Base-by-base conservation (phyloP, 2,113 vertebrate species). In the Prochilodus magdalenae region DNA sequence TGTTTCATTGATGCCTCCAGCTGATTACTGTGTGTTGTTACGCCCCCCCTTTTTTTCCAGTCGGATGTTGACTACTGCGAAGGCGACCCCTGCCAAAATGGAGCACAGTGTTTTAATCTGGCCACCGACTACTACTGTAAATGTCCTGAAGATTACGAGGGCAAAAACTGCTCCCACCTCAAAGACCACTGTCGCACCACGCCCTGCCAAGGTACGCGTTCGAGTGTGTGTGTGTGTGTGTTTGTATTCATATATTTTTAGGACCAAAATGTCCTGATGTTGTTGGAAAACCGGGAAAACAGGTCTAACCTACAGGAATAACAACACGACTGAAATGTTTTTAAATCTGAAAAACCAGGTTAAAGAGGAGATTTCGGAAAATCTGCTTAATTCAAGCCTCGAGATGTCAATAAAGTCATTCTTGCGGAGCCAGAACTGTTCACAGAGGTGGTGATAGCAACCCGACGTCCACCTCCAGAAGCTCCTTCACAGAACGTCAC, bases 111-210 rank as follows among this genome's bases (percentile, higher is more conserved):
- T 90, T 97, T 94, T 85, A 97, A 96, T 83, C 93, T 95, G 6
- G 95, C 93, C 83, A 94, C 91, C 0, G 96, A 97, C 87, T 96
- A 97, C 84, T 96, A 95, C 91, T 97, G 96, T 87, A 96, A 95
- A 85, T 97, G 96, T 84, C 93, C 95, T 0, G 96, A 97, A 77
- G 96, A 97, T 81, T 97, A 96, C 0, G 96, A 96, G 87, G 96
- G 96, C 79, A 97, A 96, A 89, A 96, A 96, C 88, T 97, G 96
- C 84, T 97, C 96, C 0, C 96, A 95, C 86, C 89, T 96, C 29
- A 96, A 96, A 79, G 96, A 97, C 88, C 96, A 97, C 87, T 97
- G 96, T 81, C 95, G 95, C 27, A 95, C 94, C 0, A 95, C 95
- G n/a, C 92, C 95, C 15, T 97, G 96, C 18, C 94, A 96, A 95